Conservation (phyloP, 2,113 vertebrate genomes). For the Poeciliopsis retropinna region DNA sequence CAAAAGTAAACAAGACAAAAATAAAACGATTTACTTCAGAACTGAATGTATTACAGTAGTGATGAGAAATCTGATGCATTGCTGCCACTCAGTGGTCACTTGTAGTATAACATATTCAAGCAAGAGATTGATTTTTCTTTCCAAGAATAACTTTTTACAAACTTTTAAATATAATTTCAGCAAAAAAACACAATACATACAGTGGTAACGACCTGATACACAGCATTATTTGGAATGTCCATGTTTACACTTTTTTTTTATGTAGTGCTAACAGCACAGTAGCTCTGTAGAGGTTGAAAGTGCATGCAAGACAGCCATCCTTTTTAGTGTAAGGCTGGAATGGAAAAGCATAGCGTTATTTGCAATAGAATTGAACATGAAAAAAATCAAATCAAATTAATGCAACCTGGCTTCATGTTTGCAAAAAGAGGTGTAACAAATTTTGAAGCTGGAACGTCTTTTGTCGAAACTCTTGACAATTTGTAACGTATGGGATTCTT, state of each 20-base stretch:
- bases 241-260: not conserved
- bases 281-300: not conserved
- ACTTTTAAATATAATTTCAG: not conserved
- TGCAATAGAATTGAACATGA: not conserved
- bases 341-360: not conserved
- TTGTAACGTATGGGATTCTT: not conserved
- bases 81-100: slow-evolving; percentile 11
- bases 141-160: not conserved
- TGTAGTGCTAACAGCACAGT: not conserved
- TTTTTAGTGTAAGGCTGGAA: not conserved
- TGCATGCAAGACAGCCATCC: not conserved
- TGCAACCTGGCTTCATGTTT: not conserved
- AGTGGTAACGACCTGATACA: not conserved
- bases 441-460: not conserved
- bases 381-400: no score
- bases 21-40: not conserved
- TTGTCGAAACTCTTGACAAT: not conserved
- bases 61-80: not conserved
- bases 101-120: not conserved
- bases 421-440: not conserved
- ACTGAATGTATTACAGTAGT: not conserved
- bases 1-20: not conserved
- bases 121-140: not conserved
- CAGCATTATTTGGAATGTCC: not conserved
- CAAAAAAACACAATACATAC: not conserved